Conservation (phyloP, 2,113 vertebrate species). For the Paratilapia polleni region DNA sequence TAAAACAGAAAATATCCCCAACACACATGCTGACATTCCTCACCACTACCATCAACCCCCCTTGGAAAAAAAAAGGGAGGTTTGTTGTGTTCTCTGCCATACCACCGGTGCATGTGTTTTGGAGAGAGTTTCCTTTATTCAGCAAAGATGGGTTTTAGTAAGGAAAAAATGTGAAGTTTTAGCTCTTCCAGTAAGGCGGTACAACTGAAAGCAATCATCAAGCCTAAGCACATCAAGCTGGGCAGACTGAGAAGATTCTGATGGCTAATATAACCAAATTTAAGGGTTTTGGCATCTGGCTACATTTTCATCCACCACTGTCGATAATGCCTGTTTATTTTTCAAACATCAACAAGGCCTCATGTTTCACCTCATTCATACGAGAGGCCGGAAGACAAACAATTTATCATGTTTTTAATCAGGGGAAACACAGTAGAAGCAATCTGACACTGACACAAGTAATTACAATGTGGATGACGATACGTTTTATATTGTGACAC, state of each 20-base stretch:
- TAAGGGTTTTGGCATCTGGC: conserved; percentile 44
- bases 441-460: conserved; percentile 22
- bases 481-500: neutral
- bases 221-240: conserved; percentile 59
- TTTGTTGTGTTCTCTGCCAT: conserved; percentile 40
- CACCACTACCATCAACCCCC: conserved; percentile 29
- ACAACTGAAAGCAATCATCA: conserved; percentile 72
- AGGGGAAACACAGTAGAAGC: neutral
- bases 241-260: conserved; percentile 40
- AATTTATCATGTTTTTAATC: conserved; percentile 16
- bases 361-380: conserved; percentile 15
- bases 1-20: conserved; percentile 62
- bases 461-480: neutral
- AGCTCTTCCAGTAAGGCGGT: conserved; percentile 24
- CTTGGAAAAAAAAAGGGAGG: conserved; percentile 32
- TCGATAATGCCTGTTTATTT: conserved; percentile 45
- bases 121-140: conserved; percentile 56
- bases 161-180: conserved; percentile 51
- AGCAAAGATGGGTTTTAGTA: conserved; percentile 40
- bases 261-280: conserved; percentile 59
- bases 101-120: conserved; percentile 42
- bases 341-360: neutral
- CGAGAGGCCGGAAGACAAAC: neutral
- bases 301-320: conserved; percentile 46
- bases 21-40: conserved; percentile 66